Evolutionary conservation across 2,888 invertebrate species (phyloP), one percentile per base, ranked within the genome.

Genomic region (Mantis religiosa): DNA sequence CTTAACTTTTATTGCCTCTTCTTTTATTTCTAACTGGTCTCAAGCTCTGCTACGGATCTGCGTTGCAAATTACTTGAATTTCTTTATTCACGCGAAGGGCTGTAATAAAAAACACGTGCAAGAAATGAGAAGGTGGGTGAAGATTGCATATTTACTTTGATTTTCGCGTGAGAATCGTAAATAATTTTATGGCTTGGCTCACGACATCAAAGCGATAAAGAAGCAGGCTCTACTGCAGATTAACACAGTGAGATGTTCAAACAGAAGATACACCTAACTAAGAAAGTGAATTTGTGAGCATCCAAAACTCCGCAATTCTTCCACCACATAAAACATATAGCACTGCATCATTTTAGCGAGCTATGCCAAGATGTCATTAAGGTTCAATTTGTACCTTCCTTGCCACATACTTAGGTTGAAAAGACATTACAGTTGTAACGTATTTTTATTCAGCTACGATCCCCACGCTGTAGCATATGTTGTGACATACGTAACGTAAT

Each of bases 1-100:
- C 54, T 85, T 85, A 85, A 85, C 25, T 85, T 85, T 85, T 85
- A 85, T 85, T 85, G 54, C 85, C 27, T n/a, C 27, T 47, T 85
- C 54, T 85, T 47, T 47, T 85, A 41, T 30, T 34, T 84, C 15
- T 15, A 30, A n/a, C 85, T 30, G 6, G 4, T 20, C 3, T 84
- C n/a, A 27, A 25, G 34, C 27, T 34, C 41, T 84, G 14, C 20
- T n/a, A 71, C 54, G 25, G 15, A 71, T 71, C 54, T 71, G 54
- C 54, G 1, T 71, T 71, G 54, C 54, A 71, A 71, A 71, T 71
- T 15, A 71, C 54, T 71, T 71, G 20, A 2, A 71, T 71, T 71
- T 71, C 54, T 71, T 71, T 71, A 71, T 71, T 71, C 54, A 71
- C 54, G 15, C 20, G 0, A 71, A 25, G 54, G 25, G 20, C 15